Percentiles rank a stretch among this genome's conserved stretches.
Evolutionary conservation across 2,888 invertebrate genomes (phyloP).

Genomic region (Allacma fusca): DNA sequence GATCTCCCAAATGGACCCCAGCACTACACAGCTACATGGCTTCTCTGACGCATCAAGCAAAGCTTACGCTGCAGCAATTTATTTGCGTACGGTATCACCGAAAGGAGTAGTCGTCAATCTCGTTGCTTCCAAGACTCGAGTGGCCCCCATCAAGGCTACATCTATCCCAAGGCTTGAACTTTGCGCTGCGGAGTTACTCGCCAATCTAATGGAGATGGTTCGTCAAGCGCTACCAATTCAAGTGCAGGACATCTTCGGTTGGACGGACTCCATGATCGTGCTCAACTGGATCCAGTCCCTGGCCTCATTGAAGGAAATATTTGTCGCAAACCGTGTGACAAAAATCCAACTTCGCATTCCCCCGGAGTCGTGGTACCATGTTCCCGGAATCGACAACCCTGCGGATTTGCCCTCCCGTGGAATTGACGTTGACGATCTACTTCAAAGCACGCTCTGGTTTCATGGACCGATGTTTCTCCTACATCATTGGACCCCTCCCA

Average conservation of each 20-base stretch:
- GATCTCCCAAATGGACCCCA: background rate
- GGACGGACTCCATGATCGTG: background rate
- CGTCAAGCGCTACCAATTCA: background rate
- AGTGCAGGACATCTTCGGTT: background rate
- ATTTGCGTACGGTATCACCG: slow-evolving; percentile 43
- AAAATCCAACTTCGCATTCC: slow-evolving; percentile 48
- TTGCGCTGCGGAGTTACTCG: slow-evolving; percentile 1
- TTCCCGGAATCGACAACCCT: slow-evolving; percentile 23
- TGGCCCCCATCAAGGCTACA: background rate
- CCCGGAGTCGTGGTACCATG: slow-evolving; percentile 32
- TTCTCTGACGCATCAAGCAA: slow-evolving; percentile 59
- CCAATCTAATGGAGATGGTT: background rate
- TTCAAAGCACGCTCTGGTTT: background rate
- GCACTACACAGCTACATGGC: slow-evolving; percentile 55
- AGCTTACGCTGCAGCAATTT: slow-evolving; percentile 59
- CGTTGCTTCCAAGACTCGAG: slow-evolving; percentile 14
- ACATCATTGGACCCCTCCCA: too few relatives aligned
- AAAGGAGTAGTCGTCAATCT: background rate
- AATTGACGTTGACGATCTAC: background rate
- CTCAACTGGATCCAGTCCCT: background rate
- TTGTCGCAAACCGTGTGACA: slow-evolving; percentile 53
- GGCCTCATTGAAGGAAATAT: slow-evolving; percentile 30
- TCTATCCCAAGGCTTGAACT: slow-evolving; percentile 24
- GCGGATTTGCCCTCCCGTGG: slow-evolving; percentile 41
- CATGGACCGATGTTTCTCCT: background rate